Evolutionary conservation across 2,797 vertebrate genomes (phyloP), one percentile per base, ranked within the genome.

Genomic region (Poeciliopsis presidionis): DNA sequence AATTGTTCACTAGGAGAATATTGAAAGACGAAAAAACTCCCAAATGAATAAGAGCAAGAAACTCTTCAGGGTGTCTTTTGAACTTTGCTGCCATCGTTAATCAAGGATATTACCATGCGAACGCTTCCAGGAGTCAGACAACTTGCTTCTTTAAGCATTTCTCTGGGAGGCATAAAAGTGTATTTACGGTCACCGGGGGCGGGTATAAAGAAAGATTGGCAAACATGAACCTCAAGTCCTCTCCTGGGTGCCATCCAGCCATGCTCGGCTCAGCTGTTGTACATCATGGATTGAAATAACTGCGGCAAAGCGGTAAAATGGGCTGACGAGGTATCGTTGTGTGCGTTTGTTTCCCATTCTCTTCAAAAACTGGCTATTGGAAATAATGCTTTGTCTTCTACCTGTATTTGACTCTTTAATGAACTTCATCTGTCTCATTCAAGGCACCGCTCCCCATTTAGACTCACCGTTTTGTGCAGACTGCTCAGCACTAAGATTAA

Each of bases 351-450:
- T 89, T 92, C 84, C 87, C 86, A 83, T 88, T 83, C 82, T 76
- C 87, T 79, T 84, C 70, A 74, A 79, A 70, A 82, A 87, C 84
- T 76, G 43, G 79, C 92, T 91, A 90, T 91, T 91, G 90, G 77
- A 90, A 78, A 91, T 91, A 53, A 74, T 91, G 90, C 88, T 93
- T 93, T 87, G 96, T 96, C 96, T 89, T 88, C 87, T 89, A 90
- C 86, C 85, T 86, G 86, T 91, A 93, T 93, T 89, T 85, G 82
- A 88, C 87, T 84, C 83, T 79, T 78, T 93, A 93, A 94, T 92
- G 91, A 91, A 92, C 92, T 86, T 88, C 87, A 90, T 93, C 88
- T 65, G 85, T 93, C 96, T 97, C 96, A 93, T 96, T 91, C 96
- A 80, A 47, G 86, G 90, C 86, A 87, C 83, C 71, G 71, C 72